A percentile compares a stretch with the other conserved stretches of the same genome.
phyloP scores from a whole-genome alignment of 2,113 vertebrate genomes.

The Emberiza fucata region DNA sequence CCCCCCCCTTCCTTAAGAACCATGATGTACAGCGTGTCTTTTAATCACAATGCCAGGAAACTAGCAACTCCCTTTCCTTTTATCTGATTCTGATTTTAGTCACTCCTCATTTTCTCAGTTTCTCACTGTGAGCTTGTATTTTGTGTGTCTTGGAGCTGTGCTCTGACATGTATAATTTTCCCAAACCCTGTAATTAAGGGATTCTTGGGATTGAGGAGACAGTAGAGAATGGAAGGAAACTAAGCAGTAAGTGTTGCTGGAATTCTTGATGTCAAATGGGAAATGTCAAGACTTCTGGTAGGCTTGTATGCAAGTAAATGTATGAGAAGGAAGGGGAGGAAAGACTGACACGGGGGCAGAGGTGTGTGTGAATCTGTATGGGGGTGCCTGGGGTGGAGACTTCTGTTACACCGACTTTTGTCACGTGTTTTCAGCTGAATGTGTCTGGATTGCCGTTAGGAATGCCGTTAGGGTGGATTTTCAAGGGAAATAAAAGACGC shows the following conservation, averaged over 20 bases:
- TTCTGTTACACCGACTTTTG: background rate
- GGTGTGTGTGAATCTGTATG: background rate
- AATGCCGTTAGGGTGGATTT: background rate
- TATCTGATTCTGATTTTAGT: background rate
- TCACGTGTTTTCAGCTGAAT: background rate
- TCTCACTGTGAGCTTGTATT: background rate
- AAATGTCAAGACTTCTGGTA: background rate
- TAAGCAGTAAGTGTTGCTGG: background rate
- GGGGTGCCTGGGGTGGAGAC: background rate
- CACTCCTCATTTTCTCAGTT: background rate
- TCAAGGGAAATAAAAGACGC: background rate
- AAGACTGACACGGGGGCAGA: background rate
- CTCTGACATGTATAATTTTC: background rate
- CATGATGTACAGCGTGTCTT: background rate
- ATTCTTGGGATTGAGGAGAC: background rate
- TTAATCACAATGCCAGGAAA: background rate
- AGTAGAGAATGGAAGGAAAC: background rate
- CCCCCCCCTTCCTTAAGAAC: background rate
- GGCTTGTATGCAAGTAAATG: background rate
- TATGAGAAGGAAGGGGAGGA: background rate
- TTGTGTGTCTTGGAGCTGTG: background rate
- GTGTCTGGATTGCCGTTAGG: background rate
- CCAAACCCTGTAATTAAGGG: constrained; percentile 23
- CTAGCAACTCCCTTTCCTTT: background rate
- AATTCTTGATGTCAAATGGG: background rate